A percentile compares a stretch with the other conserved stretches of the same genome.
phyloP scores from a whole-genome alignment of 2,113 vertebrate genomes.

The Brachyhypopomus gauderio region DNA sequence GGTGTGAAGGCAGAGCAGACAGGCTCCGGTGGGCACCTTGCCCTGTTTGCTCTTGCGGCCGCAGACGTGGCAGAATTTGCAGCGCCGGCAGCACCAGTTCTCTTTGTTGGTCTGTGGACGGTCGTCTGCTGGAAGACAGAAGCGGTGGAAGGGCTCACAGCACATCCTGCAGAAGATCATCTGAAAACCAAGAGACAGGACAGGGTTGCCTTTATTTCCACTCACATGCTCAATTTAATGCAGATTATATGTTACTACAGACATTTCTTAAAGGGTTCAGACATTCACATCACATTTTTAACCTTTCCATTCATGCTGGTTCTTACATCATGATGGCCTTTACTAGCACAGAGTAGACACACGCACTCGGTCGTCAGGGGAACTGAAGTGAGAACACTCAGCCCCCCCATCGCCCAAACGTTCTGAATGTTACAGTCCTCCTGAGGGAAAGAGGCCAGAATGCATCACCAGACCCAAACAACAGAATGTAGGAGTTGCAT shows the following conservation, averaged over 20 bases:
- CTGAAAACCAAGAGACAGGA: constrained; percentile 59
- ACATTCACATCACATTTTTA: no score
- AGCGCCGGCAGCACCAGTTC: constrained; percentile 89
- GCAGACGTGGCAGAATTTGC: constrained; percentile 90
- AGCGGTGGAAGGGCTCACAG: constrained; percentile 90
- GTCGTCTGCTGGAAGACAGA: constrained; percentile 84
- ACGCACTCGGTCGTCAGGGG: constrained; percentile 81
- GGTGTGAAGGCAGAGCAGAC: background rate
- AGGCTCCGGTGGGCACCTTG: constrained; percentile 70
- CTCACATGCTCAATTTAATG: background rate
- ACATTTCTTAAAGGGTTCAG: no score
- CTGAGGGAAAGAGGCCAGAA: constrained; percentile 59
- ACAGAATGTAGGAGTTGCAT: no score
- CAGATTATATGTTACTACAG: no score
- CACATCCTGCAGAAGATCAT: constrained; percentile 91
- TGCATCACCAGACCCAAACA: background rate
- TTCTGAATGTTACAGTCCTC: constrained; percentile 90
- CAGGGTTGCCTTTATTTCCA: no score
- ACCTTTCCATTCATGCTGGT: background rate
- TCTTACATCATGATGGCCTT: constrained; percentile 85
- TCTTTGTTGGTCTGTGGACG: constrained; percentile 81
- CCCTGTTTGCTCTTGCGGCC: constrained; percentile 82
- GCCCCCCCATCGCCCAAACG: constrained; percentile 90
- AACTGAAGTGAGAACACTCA: constrained; percentile 86
- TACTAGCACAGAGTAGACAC: constrained; percentile 89